Evolutionary conservation across 2,113 vertebrate genomes (phyloP), one percentile per base, ranked within the genome.

Genomic region (Melanostigma gelatinosum): DNA sequence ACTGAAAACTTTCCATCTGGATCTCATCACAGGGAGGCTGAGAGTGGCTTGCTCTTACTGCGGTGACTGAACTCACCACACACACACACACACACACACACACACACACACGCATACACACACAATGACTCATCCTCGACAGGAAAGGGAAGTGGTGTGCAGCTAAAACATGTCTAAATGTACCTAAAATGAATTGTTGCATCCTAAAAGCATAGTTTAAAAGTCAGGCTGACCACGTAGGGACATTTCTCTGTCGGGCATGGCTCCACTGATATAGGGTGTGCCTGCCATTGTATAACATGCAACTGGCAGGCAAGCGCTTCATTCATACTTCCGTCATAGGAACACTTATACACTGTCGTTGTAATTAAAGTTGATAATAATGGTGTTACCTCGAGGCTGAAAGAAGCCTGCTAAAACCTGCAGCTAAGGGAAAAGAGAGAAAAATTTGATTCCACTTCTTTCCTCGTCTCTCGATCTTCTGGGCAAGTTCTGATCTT

Each of bases 111-210:
- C 74, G 24, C 24, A 24, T 24, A 82, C 66, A 40, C 58, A 46
- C 82, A 75, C 66, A 64, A 79, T 90, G 90, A 92, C 68, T 92
- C 92, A 89, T 85, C 77, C 54, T 4, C 24, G 32, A 80, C 85
- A 88, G 91, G 88, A 93, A 93, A 86, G 34, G 92, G 91, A 94
- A 94, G 91, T 90, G 91, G 93, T 88, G 70, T 81, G 68, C 32
- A 87, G 84, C 87, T 88, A 57, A 88, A 86, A 91, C 85, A 92
- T 83, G 83, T 71, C 88, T 70, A 86, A 75, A 73, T 81, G 68
- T 74, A 72, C 84, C 85, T 87, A 85, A 89, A 90, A 80, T 86
- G 58, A 82, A 89, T 88, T 83, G 70, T 69, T 72, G 55, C 7
- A 86, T 83, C 81, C 89, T 61, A 68, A 82, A 92, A 85, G 76